A percentile compares a stretch with the other conserved stretches of the same genome.
Evolutionary conservation across 2,888 invertebrate species (phyloP).

Genomic region (Platypus cylindrus): DNA sequence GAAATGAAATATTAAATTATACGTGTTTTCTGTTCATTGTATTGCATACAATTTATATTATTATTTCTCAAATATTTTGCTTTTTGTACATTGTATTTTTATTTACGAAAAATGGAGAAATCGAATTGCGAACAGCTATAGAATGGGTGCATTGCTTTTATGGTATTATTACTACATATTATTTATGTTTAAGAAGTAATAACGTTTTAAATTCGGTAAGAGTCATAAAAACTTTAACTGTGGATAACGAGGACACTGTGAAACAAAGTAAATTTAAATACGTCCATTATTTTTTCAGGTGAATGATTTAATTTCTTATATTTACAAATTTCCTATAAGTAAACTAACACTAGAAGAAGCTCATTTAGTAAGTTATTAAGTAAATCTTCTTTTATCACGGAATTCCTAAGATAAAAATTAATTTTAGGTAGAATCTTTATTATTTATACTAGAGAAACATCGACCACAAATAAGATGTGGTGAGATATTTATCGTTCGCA

Average conservation of each 20-base stretch:
- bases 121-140: background rate
- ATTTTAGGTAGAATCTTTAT: constrained; percentile 19
- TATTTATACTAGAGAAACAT: constrained; percentile 16
- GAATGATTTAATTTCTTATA: constrained; percentile 24
- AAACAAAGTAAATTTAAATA: too few species aligned
- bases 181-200: constrained; percentile 3
- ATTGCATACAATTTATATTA: constrained; percentile 4
- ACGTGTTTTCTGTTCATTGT: constrained; percentile 1
- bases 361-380: constrained; percentile 18
- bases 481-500: constrained; percentile 20
- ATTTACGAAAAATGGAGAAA: background rate
- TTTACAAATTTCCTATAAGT: constrained; percentile 26
- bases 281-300: too few species aligned
- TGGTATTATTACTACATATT: constrained; percentile 1
- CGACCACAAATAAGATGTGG: constrained; percentile 18
- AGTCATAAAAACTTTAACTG: background rate
- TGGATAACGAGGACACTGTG: too few species aligned
- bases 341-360: constrained; percentile 22
- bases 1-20: constrained; percentile 4
- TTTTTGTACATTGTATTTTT: constrained; percentile 6
- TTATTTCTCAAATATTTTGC: constrained; percentile 4
- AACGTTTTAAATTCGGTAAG: constrained; percentile 5
- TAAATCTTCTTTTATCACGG: constrained; percentile 11
- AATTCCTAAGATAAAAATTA: constrained; percentile 6
- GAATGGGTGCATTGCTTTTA: constrained; percentile 2